Conservation (phyloP, 2,888 invertebrate species). For the Lithosia quadra region DNA sequence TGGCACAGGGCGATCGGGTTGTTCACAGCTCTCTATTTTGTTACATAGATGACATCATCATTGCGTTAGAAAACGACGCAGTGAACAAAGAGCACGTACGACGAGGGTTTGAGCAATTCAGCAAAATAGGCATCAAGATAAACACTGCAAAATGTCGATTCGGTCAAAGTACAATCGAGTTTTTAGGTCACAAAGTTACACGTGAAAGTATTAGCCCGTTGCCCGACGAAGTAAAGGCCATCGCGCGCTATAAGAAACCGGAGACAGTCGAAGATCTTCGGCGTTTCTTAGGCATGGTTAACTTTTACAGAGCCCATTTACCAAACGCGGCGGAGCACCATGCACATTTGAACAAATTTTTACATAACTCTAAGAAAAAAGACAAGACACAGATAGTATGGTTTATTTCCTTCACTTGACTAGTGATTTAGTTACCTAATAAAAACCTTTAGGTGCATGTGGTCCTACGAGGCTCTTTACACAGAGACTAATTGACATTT, state of each 20-base stretch:
- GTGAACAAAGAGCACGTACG: too few species aligned
- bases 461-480: too few species aligned
- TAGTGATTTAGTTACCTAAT: too few species aligned
- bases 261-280: constrained; percentile 13
- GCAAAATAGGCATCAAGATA: too few species aligned
- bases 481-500: too few species aligned
- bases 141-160: neutral
- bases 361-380: constrained; percentile 7
- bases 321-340: constrained; percentile 9
- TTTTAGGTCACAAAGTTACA: neutral
- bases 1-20: neutral
- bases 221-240: too few species aligned
- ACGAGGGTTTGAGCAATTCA: neutral
- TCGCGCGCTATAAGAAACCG: neutral
- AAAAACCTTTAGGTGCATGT: too few species aligned
- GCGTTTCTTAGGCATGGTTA: constrained; percentile 12
- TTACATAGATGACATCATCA: neutral
- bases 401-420: too few species aligned
- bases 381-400: too few species aligned
- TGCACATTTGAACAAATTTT: constrained; percentile 5
- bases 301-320: constrained; percentile 13
- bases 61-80: neutral
- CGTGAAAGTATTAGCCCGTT: neutral
- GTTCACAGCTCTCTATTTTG: neutral
- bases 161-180: neutral